These are phyloP conservation scores for Bubalus kerabau DNA, from an alignment of 2,113 vertebrate genomes.

Conservation along the genomic window DNA sequence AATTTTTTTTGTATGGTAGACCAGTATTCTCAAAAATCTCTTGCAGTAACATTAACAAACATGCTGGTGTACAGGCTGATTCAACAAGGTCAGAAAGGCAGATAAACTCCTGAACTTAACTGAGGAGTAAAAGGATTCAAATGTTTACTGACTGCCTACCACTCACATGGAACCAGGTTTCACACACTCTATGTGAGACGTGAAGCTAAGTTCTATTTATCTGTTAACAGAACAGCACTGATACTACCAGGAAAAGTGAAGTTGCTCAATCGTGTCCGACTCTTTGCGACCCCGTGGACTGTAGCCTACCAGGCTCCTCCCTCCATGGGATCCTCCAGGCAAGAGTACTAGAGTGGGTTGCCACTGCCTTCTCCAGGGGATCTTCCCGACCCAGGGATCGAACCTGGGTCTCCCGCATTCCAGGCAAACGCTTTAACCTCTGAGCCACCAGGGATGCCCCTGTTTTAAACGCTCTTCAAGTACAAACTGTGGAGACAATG, in stretches of 20 bases:
- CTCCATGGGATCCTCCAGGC: too few species aligned
- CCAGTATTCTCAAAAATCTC: not conserved
- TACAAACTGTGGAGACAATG: not conserved
- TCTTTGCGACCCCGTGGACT: too few species aligned
- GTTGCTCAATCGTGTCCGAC: too few species aligned
- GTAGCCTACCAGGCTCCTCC: too few species aligned
- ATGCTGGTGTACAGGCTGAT: not conserved
- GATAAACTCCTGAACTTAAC: not conserved
- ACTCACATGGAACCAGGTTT: not conserved
- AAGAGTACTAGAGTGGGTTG: too few species aligned
- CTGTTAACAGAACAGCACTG: accelerated
- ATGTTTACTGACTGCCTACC: not conserved
- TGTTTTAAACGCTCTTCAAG: not conserved
- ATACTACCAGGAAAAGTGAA: not conserved
- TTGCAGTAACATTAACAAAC: not conserved
- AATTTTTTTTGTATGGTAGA: not conserved
- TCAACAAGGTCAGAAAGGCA: not conserved
- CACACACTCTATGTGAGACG: not conserved
- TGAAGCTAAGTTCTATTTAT: not conserved
- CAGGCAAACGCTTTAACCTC: too few species aligned
- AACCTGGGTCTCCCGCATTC: too few species aligned
- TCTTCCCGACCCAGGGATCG: too few species aligned
- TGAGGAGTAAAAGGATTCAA: not conserved
- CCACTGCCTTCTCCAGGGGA: too few species aligned
- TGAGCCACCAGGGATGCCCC: not conserved